These are phyloP conservation scores for Caenorhabditis latens DNA, from an alignment of 1,140 invertebrate genomes.

Conservation along the genomic window DNA sequence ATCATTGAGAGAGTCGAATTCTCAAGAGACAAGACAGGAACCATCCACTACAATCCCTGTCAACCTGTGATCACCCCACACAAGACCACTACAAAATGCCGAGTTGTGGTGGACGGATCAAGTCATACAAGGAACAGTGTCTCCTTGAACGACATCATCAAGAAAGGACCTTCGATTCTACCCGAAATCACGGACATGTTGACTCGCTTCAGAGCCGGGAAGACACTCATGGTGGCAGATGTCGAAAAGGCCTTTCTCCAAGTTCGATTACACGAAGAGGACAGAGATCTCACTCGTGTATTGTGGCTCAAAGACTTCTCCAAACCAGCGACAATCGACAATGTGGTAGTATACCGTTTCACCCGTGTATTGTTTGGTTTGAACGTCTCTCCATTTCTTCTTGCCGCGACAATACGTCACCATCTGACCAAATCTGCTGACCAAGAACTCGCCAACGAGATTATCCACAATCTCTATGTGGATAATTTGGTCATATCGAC, in stretches of 20 bases:
- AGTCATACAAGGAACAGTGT: constrained; percentile 68
- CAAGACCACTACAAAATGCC: constrained; percentile 73
- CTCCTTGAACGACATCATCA: constrained; percentile 76
- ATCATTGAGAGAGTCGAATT: constrained; percentile 60
- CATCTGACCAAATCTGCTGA: neutral
- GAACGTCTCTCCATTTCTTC: constrained; percentile 53
- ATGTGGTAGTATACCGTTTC: constrained; percentile 52
- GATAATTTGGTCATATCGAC: constrained; percentile 14
- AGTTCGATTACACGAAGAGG: constrained; percentile 54
- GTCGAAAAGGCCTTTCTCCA: constrained; percentile 67
- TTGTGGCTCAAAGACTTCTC: constrained; percentile 62
- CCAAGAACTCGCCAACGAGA: neutral
- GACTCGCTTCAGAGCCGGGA: constrained; percentile 54
- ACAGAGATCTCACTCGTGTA: constrained; percentile 63
- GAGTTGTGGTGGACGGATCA: constrained; percentile 78
- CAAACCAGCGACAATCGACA: neutral
- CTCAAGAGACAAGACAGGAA: neutral
- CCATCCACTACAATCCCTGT: constrained; percentile 77
- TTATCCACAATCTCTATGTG: constrained; percentile 22
- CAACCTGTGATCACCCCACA: constrained; percentile 78
- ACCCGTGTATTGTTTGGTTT: constrained; percentile 62
- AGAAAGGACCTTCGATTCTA: constrained; percentile 53
- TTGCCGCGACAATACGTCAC: neutral
- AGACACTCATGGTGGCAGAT: constrained; percentile 56
- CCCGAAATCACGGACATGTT: constrained; percentile 54